Evolutionary conservation across 2,888 invertebrate genomes (phyloP), one percentile per base, ranked within the genome.

Genomic region (Augiades crinisus): DNA sequence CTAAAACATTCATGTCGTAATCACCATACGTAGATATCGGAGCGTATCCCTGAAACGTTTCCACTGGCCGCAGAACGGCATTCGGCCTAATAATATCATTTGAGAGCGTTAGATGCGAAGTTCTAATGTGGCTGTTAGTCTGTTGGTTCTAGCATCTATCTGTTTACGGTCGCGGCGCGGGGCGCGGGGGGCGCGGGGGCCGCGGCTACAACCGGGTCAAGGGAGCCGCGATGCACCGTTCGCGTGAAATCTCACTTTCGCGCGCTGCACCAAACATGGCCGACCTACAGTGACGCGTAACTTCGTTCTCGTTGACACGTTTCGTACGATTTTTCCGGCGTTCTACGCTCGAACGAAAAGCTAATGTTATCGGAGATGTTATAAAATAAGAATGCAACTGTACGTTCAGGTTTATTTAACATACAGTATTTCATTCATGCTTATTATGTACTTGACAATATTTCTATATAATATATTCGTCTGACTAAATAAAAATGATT

Each of bases 241-340:
- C 82, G 76, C 82, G 84, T 78, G 84, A 86, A 88, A 89, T 86
- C 88, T 89, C 88, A 89, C 89, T 89, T 89, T 89, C 89, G 88
- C 86, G 83, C 81, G 83, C 78, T 78, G 82, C 80, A 82, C 73
- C 78, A 72, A 81, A 82, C 77, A 83, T 83, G 83, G 83, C 86
- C 71, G 81, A 57, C 58, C 65, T 67, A 62, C 70, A 75, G 77
- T 79, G 78, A 81, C 82, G 78, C 66, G 72, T 74, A 61, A 67
- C 68, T 78, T 80, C 78, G 72, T 69, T 78, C 72, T 79, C 81
- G 72, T 72, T 78, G 82, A 79, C 81, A 78, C 70, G 68, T 75
- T 75, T 73, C 43, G 8, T 54, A 60, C 55, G 54, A 61, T 64
- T 68, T 67, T 65, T 65, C 64, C 63, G 60, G 62, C 61, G 60